Evolutionary conservation across 2,797 vertebrate species (phyloP).

Genomic region (Girardinus metallicus): DNA sequence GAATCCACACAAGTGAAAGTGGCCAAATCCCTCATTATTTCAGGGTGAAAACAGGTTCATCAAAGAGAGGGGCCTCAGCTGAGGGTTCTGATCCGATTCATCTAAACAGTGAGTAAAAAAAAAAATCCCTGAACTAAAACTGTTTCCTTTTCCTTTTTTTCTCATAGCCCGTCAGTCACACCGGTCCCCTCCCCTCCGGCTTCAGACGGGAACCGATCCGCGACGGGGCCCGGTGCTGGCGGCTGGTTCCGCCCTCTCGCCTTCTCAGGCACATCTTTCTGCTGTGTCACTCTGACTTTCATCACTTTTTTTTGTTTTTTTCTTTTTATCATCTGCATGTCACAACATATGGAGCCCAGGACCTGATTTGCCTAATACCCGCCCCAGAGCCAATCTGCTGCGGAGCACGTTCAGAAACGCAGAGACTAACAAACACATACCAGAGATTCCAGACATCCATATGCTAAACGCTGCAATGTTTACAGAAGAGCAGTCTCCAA

Average conservation of each 20-base stretch:
- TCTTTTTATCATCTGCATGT: conserved; percentile 59
- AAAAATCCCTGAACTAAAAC: neutral
- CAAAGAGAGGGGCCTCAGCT: neutral
- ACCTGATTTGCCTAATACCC: conserved; percentile 18
- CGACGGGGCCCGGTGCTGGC: conserved; percentile 36
- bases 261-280: conserved; percentile 32
- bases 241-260: conserved; percentile 1
- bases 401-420: conserved; percentile 28
- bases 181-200: conserved; percentile 14
- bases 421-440: conserved; percentile 23
- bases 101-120: neutral
- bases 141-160: neutral
- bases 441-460: neutral
- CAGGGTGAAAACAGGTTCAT: neutral
- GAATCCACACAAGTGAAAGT: neutral
- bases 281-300: conserved; percentile 46
- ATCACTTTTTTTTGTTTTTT: conserved; percentile 9
- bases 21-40: neutral
- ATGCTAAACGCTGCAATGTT: conserved; percentile 12
- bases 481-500: conserved; percentile 5
- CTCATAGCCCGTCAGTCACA: neutral
- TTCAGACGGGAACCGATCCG: conserved; percentile 36
- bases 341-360: conserved; percentile 64
- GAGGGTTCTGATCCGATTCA: neutral
- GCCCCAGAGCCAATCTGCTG: conserved; percentile 52